Evolutionary conservation across 2,888 invertebrate species (phyloP), one percentile per base, ranked within the genome.

Genomic region (Cetonia aurata): DNA sequence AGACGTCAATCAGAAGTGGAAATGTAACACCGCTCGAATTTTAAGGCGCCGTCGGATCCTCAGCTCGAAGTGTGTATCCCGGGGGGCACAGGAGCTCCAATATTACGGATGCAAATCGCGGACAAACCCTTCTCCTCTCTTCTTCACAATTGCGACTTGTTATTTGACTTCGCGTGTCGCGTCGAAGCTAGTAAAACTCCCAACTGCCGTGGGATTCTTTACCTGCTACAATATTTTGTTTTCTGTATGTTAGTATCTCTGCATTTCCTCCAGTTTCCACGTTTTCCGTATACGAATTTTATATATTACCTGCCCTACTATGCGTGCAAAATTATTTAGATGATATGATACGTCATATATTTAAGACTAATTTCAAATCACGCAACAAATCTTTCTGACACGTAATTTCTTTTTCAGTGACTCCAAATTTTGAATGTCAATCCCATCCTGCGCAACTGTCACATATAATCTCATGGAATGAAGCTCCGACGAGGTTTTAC

Each of bases 71-170:
- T 31, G 33, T 31, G 25, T 52, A 17, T 19, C 42, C 42, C 17
- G 42, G 37, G n/a, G 50, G 19, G 42, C 44, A 37, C 12, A 42
- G 19, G 44, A 42, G 25, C 25, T 33, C 17, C 41, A 33, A 15
- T 65, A 65, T 65, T 65, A 65, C 37, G 62, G 50, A 65, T 65
- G 62, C 62, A 65, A 50, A 65, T 65, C 62, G 50, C 50, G 62
- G 37, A 41, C 50, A 37, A 50, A 65, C 37, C 62, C 50, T 42
- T 57, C 62, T 65, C 50, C 50, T 50, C 52, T 65, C 50, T 33
- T 37, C 52, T 15, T 65, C 50, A 50, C 62, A 65, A 65, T 65
- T 65, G 62, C 62, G 50, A 65, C 33, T 65, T 65, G 62, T 50
- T 65, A 65, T 65, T 50, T 65, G 62, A 65, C 17, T 65, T 57